These are phyloP conservation scores for Schizothorax lantsangensis DNA, from an alignment of 2,797 vertebrate species.

Conservation along the genomic window DNA sequence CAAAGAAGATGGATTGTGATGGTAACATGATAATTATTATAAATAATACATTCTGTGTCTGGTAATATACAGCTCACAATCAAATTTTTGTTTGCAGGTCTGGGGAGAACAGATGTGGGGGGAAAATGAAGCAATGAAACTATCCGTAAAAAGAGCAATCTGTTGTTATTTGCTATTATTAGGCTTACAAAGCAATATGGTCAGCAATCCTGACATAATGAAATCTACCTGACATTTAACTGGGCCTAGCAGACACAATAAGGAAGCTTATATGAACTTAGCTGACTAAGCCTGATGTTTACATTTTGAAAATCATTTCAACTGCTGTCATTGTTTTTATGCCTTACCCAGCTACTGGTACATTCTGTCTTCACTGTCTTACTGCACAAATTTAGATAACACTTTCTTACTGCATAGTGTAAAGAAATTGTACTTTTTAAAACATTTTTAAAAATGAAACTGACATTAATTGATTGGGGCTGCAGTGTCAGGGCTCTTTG, in stretches of 20 bases:
- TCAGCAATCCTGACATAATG: constrained; percentile 54
- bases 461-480: not conserved
- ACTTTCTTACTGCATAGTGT: not conserved
- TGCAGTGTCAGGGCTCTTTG: not conserved
- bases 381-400: not conserved
- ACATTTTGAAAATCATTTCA: constrained; percentile 48
- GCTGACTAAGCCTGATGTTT: constrained; percentile 52
- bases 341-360: constrained; percentile 14
- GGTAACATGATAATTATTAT: constrained; percentile 16
- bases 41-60: constrained; percentile 6
- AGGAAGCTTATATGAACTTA: constrained; percentile 47
- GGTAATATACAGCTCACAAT: constrained; percentile 27
- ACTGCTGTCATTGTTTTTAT: constrained; percentile 43
- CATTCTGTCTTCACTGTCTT: not conserved
- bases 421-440: not conserved
- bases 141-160: constrained; percentile 51
- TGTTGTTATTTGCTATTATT: constrained; percentile 55
- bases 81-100: constrained; percentile 41
- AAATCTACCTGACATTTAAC: constrained; percentile 55
- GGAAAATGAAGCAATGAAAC: constrained; percentile 46
- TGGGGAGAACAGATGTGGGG: constrained; percentile 47
- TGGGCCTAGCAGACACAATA: constrained; percentile 53
- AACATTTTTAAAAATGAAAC: not conserved
- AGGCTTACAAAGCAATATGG: constrained; percentile 53
- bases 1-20: constrained; percentile 14